These are phyloP conservation scores for Drosophila borborema DNA, from an alignment of 2,888 invertebrate species.

Conservation along the genomic window DNA sequence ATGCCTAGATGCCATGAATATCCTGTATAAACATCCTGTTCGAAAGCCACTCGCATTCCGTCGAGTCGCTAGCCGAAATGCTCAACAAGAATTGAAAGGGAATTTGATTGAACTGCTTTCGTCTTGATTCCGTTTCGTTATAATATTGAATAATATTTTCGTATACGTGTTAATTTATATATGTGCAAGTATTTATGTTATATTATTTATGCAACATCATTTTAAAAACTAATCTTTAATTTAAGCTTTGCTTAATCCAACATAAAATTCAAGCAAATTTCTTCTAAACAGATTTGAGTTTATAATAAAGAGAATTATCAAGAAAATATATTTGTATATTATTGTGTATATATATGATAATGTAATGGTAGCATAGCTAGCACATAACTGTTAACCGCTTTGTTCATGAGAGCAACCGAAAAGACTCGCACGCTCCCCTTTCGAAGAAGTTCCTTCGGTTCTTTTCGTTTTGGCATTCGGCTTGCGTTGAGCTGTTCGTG, in stretches of 20 bases:
- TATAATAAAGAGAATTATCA: constrained; percentile 49
- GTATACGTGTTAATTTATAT: constrained; percentile 52
- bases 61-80: constrained; percentile 36
- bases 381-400: too few species aligned
- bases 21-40: constrained; percentile 7
- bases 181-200: constrained; percentile 59
- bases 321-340: background rate
- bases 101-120: background rate
- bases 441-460: too few species aligned
- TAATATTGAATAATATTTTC: constrained; percentile 45
- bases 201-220: constrained; percentile 66
- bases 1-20: constrained; percentile 53
- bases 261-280: constrained; percentile 31
- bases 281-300: constrained; percentile 39
- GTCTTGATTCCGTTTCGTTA: constrained; percentile 47
- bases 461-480: too few species aligned
- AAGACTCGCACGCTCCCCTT: too few species aligned
- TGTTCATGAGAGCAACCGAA: too few species aligned
- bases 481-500: too few species aligned
- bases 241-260: constrained; percentile 63
- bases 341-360: too few species aligned
- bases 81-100: constrained; percentile 38
- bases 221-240: constrained; percentile 61
- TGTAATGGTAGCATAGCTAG: too few species aligned
- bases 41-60: constrained; percentile 20